These are phyloP conservation scores for Oryzias curvinotus DNA, from an alignment of 2,113 vertebrate genomes.

Conservation along the genomic window DNA sequence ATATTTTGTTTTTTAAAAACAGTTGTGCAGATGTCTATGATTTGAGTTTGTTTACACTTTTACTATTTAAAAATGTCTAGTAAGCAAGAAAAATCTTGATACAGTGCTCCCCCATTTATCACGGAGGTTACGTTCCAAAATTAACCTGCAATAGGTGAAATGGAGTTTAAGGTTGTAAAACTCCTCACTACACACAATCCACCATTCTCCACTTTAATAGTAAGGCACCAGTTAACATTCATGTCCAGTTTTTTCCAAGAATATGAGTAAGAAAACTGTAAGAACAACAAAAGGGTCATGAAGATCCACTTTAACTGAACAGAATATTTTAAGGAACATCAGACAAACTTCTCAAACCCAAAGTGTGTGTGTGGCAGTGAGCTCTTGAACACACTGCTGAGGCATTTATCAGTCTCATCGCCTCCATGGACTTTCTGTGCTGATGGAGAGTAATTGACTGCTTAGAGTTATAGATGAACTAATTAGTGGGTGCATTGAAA, in stretches of 20 bases:
- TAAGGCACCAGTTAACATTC: too few relatives aligned
- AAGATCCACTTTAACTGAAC: constrained; percentile 55
- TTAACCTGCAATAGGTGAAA: too few relatives aligned
- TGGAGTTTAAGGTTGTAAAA: too few relatives aligned
- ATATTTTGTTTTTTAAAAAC: too few relatives aligned
- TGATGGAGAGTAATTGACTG: constrained; percentile 79
- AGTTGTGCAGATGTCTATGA: too few relatives aligned
- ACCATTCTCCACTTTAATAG: too few relatives aligned
- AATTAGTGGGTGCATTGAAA: constrained; percentile 76
- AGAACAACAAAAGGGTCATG: constrained; percentile 17
- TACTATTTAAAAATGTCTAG: too few relatives aligned
- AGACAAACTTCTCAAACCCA: constrained; percentile 48
- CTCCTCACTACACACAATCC: too few relatives aligned
- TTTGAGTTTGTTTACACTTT: too few relatives aligned
- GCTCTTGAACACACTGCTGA: constrained; percentile 45
- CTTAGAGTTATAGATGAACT: constrained; percentile 83
- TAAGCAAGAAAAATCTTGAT: too few relatives aligned
- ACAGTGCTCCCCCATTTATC: too few relatives aligned
- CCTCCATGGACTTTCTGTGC: constrained; percentile 68
- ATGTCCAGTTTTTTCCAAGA: constrained; percentile 10
- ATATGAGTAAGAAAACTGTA: constrained; percentile 24
- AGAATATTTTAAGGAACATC: constrained; percentile 60
- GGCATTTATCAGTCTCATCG: constrained; percentile 80
- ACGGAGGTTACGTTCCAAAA: too few relatives aligned
- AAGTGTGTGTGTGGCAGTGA: constrained; percentile 21